A percentile compares a stretch with the other conserved stretches of the same genome.
Conservation (phyloP, 2,797 vertebrate species). For the Mus caroli region DNA sequence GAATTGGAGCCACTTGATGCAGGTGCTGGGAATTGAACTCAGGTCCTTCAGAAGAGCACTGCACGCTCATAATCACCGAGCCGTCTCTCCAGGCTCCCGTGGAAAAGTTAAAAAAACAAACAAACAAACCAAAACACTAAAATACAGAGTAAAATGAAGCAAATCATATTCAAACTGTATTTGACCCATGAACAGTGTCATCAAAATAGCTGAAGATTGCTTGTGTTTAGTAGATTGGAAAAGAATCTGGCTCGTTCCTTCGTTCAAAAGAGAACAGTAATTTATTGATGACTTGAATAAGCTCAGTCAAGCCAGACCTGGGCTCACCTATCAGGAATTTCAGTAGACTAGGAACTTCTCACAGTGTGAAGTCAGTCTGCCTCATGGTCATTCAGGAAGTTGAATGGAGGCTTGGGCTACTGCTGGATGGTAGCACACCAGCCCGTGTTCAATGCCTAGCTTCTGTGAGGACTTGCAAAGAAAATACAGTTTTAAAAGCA, state of each 20-base stretch:
- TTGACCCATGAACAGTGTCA: not conserved
- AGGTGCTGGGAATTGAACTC: not conserved
- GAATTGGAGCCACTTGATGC: not conserved
- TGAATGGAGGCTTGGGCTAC: not conserved
- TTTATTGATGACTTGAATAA: slow-evolving; percentile 14
- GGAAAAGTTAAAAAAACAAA: not conserved
- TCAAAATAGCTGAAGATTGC: not conserved
- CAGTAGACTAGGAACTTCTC: not conserved
- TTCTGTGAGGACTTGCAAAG: not conserved
- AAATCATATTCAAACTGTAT: slow-evolving; percentile 15
- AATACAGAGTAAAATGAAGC: not conserved
- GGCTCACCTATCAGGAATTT: not conserved
- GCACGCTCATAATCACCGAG: not conserved
- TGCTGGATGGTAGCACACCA: not conserved
- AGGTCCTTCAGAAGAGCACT: not conserved
- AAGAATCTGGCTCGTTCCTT: slow-evolving; percentile 25
- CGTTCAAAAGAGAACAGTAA: slow-evolving; percentile 30
- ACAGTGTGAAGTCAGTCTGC: not conserved
- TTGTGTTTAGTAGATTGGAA: slow-evolving; percentile 30
- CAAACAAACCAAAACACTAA: not conserved
- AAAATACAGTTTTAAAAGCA: not conserved
- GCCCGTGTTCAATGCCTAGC: not conserved
- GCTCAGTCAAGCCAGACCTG: not conserved
- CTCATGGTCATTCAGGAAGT: not conserved
- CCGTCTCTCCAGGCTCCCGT: not conserved